Conservation (phyloP, 2,797 vertebrate genomes). For the Choloepus didactylus region DNA sequence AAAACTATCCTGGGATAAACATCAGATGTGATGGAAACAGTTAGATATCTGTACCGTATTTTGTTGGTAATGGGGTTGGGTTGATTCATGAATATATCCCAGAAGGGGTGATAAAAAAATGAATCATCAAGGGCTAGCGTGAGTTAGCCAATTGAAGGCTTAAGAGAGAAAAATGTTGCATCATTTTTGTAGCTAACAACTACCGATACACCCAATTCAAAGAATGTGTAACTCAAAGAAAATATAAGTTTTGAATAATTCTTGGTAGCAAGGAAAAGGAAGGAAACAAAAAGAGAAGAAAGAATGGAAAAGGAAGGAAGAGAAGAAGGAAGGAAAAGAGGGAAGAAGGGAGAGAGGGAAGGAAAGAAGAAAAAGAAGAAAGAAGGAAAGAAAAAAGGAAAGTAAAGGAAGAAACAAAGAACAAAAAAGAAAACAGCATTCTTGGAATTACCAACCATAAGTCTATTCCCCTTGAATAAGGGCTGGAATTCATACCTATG, state of each 20-base stretch:
- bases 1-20: neutral
- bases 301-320: neutral
- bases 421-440: neutral
- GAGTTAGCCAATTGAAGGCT: neutral
- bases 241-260: neutral
- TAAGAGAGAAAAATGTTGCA: neutral
- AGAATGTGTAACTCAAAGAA: neutral
- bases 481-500: neutral
- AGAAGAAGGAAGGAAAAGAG: neutral
- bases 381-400: neutral
- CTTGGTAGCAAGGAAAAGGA: neutral
- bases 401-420: neutral
- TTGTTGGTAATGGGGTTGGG: neutral
- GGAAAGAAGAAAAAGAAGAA: neutral
- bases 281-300: neutral
- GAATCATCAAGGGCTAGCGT: neutral
- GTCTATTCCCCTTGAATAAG: neutral
- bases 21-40: neutral
- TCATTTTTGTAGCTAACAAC: neutral
- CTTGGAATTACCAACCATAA: neutral
- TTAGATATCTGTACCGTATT: neutral
- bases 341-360: neutral
- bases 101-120: neutral
- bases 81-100: neutral
- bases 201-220: neutral